Base-by-base conservation (phyloP, 2,888 invertebrate genomes). In the Aphidius colemani region DNA sequence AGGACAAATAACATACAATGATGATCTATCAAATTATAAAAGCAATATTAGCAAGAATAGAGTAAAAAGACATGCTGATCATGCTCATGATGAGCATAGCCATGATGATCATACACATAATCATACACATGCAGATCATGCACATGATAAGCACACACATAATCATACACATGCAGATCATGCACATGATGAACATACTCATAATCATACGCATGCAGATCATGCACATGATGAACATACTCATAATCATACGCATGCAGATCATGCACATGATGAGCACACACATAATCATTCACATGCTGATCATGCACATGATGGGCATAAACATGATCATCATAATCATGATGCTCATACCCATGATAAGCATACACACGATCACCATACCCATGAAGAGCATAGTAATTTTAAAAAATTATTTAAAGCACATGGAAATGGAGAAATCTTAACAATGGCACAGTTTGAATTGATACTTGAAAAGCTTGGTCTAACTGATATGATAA, bases 401-500 rank as follows among this genome's bases (percentile, higher is more conserved):
- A 92, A 89, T 75, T 83, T 91, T 58, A 86, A 86, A 66, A 87
- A 88, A 78, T 85, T 93, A 62, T 91, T 93, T 78, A 83, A 84
- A 50, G 83, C 86, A 74, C 91, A 88, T 74, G 90, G 91, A 0
- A 87, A 90, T 74, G 87, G 86, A 0, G 84, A 85, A 7, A 86
- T 84, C 48, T 86, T 89, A 82, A 88, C 88, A 8, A 87, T 91
- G 83, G 86, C 86, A 6, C 90, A 89, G n/a, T 92, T 93, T 72
- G 88, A 89, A 69, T 86, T 82, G 60, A 86, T 93, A 84, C 83
- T 93, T 8, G 83, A 84, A 59, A 87, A 85, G 51, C 74, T 91
- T 69, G 86, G 88, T 13, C 81, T 90, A 5, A 80, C 85, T 61
- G 85, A 85, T 65, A 78, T 89, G 67, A 78, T 87, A 30, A 79